Evolutionary conservation across 2,888 invertebrate species (phyloP).

Genomic region (Achlya flavicornis): DNA sequence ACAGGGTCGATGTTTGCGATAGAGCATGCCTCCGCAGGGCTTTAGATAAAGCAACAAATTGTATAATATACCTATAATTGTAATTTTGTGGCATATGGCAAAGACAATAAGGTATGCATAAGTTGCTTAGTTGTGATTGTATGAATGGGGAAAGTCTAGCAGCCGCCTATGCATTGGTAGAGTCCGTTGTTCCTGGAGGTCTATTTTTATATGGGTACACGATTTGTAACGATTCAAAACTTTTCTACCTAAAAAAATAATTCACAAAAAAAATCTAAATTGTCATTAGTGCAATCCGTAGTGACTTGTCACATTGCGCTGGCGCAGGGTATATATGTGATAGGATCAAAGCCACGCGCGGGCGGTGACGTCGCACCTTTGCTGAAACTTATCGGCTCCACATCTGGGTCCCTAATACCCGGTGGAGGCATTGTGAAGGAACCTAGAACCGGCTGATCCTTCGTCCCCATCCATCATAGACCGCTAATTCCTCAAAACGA

Average conservation of each 20-base stretch:
- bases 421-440: constrained; percentile 48
- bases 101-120: neutral
- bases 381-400: constrained; percentile 49
- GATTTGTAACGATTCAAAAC: too few species aligned
- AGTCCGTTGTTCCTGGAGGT: neutral
- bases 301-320: constrained; percentile 58
- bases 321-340: constrained; percentile 31
- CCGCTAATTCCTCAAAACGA: constrained; percentile 64
- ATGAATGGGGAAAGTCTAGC: neutral
- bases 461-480: constrained; percentile 60
- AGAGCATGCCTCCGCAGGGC: neutral
- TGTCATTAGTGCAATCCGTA: constrained; percentile 53
- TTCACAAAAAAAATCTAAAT: constrained; percentile 25
- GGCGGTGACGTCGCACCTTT: constrained; percentile 71
- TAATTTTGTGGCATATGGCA: neutral
- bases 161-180: neutral
- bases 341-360: constrained; percentile 46
- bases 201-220: too few species aligned
- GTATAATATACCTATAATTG: neutral
- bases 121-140: neutral
- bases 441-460: constrained; percentile 45
- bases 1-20: neutral
- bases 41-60: neutral
- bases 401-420: constrained; percentile 27
- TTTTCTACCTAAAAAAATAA: neutral